phyloP scores from a whole-genome alignment of 2,888 invertebrate genomes.

The Chymomyza procnemis region DNA sequence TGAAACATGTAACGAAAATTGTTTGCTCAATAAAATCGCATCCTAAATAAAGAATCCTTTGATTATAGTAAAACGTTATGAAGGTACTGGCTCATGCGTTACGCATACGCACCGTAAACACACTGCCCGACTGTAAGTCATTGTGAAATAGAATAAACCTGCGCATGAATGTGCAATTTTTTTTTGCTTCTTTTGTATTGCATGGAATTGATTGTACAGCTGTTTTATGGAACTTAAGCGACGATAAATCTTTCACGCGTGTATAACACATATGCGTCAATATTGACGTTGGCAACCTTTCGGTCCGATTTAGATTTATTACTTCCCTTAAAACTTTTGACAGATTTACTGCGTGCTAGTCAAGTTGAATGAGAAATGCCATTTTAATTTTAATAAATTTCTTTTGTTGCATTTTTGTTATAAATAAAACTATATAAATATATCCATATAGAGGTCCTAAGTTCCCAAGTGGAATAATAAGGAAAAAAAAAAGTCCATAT shows the following conservation, averaged over 20 bases:
- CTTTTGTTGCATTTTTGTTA: background rate
- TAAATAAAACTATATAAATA: too few relatives aligned
- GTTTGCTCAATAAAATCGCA: conserved; percentile 7
- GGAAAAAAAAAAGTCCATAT: too few relatives aligned
- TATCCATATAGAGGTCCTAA: too few relatives aligned
- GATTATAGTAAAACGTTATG: too few relatives aligned
- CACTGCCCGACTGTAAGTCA: too few relatives aligned
- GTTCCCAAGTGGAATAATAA: too few relatives aligned
- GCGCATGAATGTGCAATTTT: background rate
- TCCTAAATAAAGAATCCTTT: too few relatives aligned
- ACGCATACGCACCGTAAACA: background rate
- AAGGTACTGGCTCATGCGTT: conserved; percentile 7
- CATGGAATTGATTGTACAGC: conserved; percentile 43
- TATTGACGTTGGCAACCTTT: conserved; percentile 18
- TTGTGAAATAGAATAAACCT: too few relatives aligned
- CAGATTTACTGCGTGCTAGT: conserved; percentile 52
- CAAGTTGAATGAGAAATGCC: conserved; percentile 46
- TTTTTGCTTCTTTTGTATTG: background rate
- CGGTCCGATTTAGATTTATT: conserved; percentile 61
- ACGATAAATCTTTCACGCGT: conserved; percentile 55
- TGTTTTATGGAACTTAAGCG: conserved; percentile 37
- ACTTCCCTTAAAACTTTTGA: conserved; percentile 51
- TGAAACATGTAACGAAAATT: conserved; percentile 21
- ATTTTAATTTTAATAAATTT: conserved; percentile 56
- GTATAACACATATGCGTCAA: conserved; percentile 62